Evolutionary conservation across 2,888 invertebrate genomes (phyloP).

Genomic region (Ephialtes manifestator): DNA sequence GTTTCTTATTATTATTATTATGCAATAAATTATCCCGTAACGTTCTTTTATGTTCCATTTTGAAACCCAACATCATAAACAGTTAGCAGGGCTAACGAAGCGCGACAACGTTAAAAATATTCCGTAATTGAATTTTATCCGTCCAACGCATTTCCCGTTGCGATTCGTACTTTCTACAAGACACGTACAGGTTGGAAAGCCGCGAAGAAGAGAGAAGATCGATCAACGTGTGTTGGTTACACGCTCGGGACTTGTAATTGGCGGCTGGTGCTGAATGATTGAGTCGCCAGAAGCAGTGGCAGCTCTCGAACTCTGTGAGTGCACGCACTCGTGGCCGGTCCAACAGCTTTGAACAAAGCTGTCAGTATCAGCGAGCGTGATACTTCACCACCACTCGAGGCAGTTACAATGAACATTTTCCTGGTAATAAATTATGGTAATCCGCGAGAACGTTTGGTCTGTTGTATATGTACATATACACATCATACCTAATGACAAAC

Average conservation of each 20-base stretch:
- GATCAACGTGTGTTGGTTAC: conserved; percentile 14
- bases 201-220: conserved; percentile 12
- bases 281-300: background rate
- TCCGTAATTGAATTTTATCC: background rate
- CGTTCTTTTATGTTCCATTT: background rate
- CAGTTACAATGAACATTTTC: conserved; percentile 55
- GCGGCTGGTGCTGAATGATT: conserved; percentile 38
- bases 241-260: conserved; percentile 31
- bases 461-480: background rate
- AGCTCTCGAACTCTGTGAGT: conserved; percentile 41
- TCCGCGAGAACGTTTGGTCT: conserved; percentile 22
- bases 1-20: too few species aligned
- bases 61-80: background rate
- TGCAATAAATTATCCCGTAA: too few species aligned
- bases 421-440: conserved; percentile 52
- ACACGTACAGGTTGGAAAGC: conserved; percentile 16
- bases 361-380: conserved; percentile 6
- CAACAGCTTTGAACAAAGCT: background rate
- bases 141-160: background rate
- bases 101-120: background rate
- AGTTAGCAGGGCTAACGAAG: background rate
- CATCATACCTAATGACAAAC: conserved; percentile 29
- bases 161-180: background rate
- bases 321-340: background rate
- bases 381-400: background rate